Base-by-base conservation (phyloP, 1,140 invertebrate genomes). In the Drosophila asahinai region DNA sequence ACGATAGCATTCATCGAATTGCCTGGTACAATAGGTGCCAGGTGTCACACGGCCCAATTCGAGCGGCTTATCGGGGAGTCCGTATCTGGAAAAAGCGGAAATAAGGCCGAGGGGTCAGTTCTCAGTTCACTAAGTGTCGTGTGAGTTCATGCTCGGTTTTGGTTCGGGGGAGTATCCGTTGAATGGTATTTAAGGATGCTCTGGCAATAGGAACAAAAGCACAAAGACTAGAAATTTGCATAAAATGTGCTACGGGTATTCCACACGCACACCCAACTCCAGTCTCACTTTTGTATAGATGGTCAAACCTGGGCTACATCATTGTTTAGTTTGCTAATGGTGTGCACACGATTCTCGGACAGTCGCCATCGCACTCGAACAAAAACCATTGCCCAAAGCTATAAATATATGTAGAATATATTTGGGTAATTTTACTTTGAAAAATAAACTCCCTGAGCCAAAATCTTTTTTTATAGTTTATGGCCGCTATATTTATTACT, bases 1-100 rank as follows among this genome's bases (percentile, higher is more conserved):
- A 62, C 96, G 94, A 92, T 97, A 97, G 86, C 97, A 98, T 87
- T 97, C 96, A 93, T 98, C 96, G 86, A 97, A 97, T 77, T 97
- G 96, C 57, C 97, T 94, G 47, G 97, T 97, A 93, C 97, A 98
- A 93, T 97, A 97, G 5, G 97, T 97, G 47, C 97, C 97, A 0
- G 97, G 97, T 22, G 97, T 96, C 25, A 97, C 95, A 52, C 96
- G 95, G 38, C 97, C 96, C 65, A 96, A 93, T 93, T 97, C 96
- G 70, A 97, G 93, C 15, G 96, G 95, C 48, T 96, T 94, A 64
- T 95, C 95, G 7, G 95, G 94, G 59, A 95, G 95, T 19, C 97
- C 97, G 80, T 97, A 96, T 72, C 93, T 93, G 74, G 36, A 63
- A 47, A 40, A 48, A 30, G 33, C 25, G 25, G 15, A 73, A 60